These are phyloP conservation scores for Phalloptychus januarius DNA, from an alignment of 2,797 vertebrate genomes.

Conservation along the genomic window DNA sequence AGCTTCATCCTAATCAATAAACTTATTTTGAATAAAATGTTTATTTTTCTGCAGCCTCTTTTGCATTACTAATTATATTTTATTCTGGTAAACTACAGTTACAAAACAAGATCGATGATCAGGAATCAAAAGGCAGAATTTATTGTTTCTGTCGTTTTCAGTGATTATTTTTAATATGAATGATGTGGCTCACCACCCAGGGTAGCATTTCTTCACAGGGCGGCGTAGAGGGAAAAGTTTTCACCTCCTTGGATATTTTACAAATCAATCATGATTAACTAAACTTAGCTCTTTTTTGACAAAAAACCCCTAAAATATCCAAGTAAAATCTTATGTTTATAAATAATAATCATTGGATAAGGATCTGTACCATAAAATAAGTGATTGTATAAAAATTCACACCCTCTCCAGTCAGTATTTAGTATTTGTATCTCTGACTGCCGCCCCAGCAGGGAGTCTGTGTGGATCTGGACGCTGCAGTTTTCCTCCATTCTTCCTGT, in stretches of 20 bases:
- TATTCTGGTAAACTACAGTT: background rate
- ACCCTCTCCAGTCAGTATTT: background rate
- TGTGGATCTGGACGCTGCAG: background rate
- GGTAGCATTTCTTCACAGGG: background rate
- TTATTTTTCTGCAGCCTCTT: background rate
- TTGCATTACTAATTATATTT: background rate
- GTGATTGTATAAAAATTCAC: background rate
- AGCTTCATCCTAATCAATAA: background rate
- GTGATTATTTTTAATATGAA: background rate
- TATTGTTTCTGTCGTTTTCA: background rate
- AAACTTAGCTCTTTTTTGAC: background rate
- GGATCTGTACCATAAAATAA: background rate
- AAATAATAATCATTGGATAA: background rate
- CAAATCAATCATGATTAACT: background rate
- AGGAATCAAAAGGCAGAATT: background rate
- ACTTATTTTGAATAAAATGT: background rate
- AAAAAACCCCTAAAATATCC: background rate
- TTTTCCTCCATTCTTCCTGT: background rate
- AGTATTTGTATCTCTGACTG: background rate
- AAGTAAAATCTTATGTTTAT: background rate
- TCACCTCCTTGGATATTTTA: background rate
- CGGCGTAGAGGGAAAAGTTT: background rate
- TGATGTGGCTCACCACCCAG: background rate
- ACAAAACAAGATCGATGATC: background rate
- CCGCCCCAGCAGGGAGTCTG: background rate